These are phyloP conservation scores for Pharmacophagus antenor DNA, from an alignment of 2,888 invertebrate species.

Conservation along the genomic window DNA sequence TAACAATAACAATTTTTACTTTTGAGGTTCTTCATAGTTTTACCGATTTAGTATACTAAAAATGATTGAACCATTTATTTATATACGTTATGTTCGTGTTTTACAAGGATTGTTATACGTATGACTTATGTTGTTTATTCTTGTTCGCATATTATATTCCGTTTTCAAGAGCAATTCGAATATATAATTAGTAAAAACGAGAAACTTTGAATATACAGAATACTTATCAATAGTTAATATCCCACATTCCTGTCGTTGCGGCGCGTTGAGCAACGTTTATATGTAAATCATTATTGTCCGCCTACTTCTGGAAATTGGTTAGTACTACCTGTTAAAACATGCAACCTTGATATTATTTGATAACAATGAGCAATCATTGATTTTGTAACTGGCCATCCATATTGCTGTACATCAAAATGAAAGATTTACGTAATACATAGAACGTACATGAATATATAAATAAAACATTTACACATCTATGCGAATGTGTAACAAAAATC, in stretches of 20 bases:
- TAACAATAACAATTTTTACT: no score
- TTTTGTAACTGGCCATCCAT: constrained; percentile 11
- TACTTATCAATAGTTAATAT: constrained; percentile 16
- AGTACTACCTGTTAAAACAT: constrained; percentile 7
- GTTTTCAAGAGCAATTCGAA: constrained; percentile 3
- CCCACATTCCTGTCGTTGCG: constrained; percentile 23
- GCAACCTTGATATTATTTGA: constrained; percentile 27
- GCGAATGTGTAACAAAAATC: no score
- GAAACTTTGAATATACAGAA: constrained; percentile 1
- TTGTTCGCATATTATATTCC: neutral
- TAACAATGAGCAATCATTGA: constrained; percentile 17
- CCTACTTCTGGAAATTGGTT: constrained; percentile 20
- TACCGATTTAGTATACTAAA: neutral
- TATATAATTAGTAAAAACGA: constrained; percentile 7
- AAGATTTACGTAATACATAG: no score
- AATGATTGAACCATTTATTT: neutral
- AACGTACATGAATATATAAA: no score
- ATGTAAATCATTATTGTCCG: constrained; percentile 28
- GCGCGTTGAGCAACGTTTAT: constrained; percentile 7
- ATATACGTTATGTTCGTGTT: neutral
- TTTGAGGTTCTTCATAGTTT: neutral
- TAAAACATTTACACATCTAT: no score
- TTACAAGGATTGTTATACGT: neutral
- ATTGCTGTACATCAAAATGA: neutral
- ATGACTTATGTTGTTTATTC: neutral